Conservation (phyloP, 2,113 vertebrate genomes). For the Anolis sagrei region DNA sequence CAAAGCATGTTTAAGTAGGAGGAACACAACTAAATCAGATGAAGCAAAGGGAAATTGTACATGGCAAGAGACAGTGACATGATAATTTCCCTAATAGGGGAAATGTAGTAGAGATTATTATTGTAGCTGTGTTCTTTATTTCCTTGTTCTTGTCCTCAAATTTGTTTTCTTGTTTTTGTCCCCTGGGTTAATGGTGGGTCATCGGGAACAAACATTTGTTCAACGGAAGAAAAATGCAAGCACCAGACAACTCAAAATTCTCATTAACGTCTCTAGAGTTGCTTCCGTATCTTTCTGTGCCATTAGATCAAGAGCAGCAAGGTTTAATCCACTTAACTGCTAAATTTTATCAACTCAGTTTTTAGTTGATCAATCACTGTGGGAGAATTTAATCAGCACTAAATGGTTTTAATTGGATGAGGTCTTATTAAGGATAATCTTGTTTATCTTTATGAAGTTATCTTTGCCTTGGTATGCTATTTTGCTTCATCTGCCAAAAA, state of each 20-base stretch:
- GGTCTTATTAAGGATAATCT: neutral
- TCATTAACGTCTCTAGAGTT: neutral
- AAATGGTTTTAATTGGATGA: neutral
- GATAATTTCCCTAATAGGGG: neutral
- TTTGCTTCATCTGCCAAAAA: neutral
- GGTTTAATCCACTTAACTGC: neutral
- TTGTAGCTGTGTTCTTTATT: neutral
- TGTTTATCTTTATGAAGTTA: neutral
- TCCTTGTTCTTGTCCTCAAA: neutral
- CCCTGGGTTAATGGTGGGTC: neutral
- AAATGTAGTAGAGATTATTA: accelerated
- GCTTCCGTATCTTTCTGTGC: neutral
- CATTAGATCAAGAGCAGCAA: neutral
- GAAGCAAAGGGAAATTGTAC: neutral
- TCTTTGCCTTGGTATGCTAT: neutral
- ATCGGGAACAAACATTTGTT: too few species aligned
- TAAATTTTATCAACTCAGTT: neutral
- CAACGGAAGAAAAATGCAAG: neutral
- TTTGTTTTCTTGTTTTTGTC: neutral
- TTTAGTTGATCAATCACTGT: neutral
- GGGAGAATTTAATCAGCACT: neutral
- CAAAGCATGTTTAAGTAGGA: neutral
- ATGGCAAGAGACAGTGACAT: neutral
- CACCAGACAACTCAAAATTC: too few species aligned
- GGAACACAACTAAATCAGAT: neutral